Evolutionary conservation across 1,140 invertebrate species (phyloP).

Genomic region (Musca vetustissima): DNA sequence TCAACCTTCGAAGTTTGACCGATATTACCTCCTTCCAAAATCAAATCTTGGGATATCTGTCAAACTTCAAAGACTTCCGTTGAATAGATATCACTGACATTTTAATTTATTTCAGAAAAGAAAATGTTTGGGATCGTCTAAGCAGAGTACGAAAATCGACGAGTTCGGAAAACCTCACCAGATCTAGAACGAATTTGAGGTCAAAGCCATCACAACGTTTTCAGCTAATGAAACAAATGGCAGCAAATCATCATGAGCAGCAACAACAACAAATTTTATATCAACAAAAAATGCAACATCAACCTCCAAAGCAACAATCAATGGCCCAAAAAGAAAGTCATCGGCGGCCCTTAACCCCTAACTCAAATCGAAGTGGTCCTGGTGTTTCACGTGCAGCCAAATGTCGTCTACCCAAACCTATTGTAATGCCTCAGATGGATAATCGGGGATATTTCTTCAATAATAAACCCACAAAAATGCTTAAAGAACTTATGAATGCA

Average conservation of each 20-base stretch:
- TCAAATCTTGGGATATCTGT: too few species aligned
- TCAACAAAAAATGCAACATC: too few species aligned
- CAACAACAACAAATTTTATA: too few species aligned
- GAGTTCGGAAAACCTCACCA: slow-evolving; percentile 12
- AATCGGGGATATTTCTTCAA: not conserved
- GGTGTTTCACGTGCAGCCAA: not conserved
- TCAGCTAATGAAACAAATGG: not conserved
- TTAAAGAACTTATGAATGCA: slow-evolving; percentile 25
- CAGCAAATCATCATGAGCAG: not conserved
- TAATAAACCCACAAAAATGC: not conserved
- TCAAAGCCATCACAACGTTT: slow-evolving; percentile 5
- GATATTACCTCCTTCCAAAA: too few species aligned
- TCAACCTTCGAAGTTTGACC: not conserved
- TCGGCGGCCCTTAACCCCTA: not conserved
- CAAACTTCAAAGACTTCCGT: too few species aligned
- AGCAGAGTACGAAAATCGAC: slow-evolving; percentile 21
- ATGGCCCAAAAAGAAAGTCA: not conserved
- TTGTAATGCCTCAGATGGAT: not conserved
- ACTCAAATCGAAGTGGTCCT: not conserved
- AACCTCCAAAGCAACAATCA: not conserved
- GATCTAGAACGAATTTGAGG: slow-evolving; percentile 6
- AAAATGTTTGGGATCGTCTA: slow-evolving; percentile 28
- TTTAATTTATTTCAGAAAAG: slow-evolving; percentile 6
- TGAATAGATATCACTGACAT: too few species aligned
- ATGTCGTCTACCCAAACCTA: not conserved